Conservation (phyloP, 2,888 invertebrate genomes). For the Melipona bicolor region DNA sequence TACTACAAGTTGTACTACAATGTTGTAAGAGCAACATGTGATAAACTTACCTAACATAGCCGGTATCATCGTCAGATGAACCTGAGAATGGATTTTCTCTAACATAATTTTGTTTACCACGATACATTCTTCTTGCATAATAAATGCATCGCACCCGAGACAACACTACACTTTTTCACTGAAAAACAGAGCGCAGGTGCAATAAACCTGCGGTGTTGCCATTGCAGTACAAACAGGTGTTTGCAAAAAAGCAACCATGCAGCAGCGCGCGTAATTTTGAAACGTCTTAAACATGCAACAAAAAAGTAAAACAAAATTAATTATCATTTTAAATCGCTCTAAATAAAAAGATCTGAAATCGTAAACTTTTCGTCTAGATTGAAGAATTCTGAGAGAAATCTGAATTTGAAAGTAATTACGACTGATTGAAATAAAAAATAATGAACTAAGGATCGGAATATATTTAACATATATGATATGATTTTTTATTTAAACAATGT, state of each 20-base stretch:
- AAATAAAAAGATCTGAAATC: background rate
- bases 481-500: constrained; percentile 80
- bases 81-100: constrained; percentile 37
- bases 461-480: constrained; percentile 69
- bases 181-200: constrained; percentile 44
- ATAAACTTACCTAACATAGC: constrained; percentile 53
- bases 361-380: background rate
- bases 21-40: background rate
- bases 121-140: constrained; percentile 41
- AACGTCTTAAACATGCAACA: background rate
- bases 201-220: constrained; percentile 49
- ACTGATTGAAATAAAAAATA: background rate
- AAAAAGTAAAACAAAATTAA: background rate
- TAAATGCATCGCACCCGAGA: constrained; percentile 21
- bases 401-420: background rate
- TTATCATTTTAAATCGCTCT: background rate
- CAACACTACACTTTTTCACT: constrained; percentile 40
- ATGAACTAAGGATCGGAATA: background rate
- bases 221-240: constrained; percentile 41
- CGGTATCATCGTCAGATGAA: constrained; percentile 60
- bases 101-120: constrained; percentile 13
- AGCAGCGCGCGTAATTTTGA: constrained; percentile 38
- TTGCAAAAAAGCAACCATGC: constrained; percentile 14
- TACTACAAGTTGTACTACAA: constrained; percentile 20
- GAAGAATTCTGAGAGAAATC: background rate